Evolutionary conservation across 64 coral and sea anemone genomes (phyloP).

Genomic region (Pocillopora verrucosa): DNA sequence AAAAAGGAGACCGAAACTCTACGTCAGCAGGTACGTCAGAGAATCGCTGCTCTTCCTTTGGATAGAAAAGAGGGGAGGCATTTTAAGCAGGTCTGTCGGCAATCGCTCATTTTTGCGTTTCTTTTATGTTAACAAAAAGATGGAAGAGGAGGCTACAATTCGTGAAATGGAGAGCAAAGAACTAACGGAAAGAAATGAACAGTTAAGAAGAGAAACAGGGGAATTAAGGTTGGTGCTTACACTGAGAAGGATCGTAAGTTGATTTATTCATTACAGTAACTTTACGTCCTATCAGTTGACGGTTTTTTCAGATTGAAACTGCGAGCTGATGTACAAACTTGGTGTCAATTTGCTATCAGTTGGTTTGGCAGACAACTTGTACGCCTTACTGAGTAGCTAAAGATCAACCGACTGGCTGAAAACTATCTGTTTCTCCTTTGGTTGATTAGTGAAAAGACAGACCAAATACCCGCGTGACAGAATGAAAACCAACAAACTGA

Average conservation of each 20-base stretch:
- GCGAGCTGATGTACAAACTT: not conserved
- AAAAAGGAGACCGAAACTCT: constrained; percentile 23
- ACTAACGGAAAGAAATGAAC: constrained; percentile 52
- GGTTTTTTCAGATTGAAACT: no score
- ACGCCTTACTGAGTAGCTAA: no score
- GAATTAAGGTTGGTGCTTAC: constrained; percentile 57
- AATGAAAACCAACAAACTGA: no score
- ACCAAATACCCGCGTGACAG: no score
- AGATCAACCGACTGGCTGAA: no score
- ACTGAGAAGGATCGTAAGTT: not conserved
- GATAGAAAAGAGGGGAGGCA: no score
- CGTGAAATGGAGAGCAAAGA: constrained; percentile 94
- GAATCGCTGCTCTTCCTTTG: no score
- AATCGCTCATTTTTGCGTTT: not conserved
- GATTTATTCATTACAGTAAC: not conserved
- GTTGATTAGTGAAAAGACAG: no score
- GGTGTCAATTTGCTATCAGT: no score
- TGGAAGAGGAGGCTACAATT: constrained; percentile 79
- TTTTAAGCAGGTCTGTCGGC: not conserved
- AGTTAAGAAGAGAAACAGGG: constrained; percentile 72
- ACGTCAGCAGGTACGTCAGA: not conserved
- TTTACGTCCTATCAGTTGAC: no score
- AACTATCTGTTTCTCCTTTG: no score
- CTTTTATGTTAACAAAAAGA: not conserved
- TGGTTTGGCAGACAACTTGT: no score